phyloP scores from a whole-genome alignment of 2,888 invertebrate species.

The Rhingia campestris region DNA sequence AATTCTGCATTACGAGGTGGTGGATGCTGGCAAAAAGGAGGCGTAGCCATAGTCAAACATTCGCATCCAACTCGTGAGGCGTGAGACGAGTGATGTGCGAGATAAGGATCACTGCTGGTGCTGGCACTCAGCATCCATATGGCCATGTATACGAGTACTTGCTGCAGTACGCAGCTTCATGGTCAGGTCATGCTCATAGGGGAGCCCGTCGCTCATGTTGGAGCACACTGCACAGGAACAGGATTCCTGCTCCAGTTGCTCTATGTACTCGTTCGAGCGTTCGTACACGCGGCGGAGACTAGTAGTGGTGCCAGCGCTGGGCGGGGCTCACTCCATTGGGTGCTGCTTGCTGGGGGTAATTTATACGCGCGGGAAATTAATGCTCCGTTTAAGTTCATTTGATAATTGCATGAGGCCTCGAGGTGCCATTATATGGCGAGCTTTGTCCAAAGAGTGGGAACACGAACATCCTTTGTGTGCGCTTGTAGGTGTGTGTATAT shows the following conservation, averaged over 20 bases:
- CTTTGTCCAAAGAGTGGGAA: constrained; percentile 72
- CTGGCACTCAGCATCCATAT: constrained; percentile 45
- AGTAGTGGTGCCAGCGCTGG: constrained; percentile 55
- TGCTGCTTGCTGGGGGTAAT: constrained; percentile 69
- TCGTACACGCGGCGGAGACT: not conserved
- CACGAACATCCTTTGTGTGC: constrained; percentile 65
- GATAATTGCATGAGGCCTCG: constrained; percentile 83
- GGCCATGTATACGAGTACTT: constrained; percentile 30
- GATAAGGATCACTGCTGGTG: constrained; percentile 68
- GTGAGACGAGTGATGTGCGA: constrained; percentile 67
- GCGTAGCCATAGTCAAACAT: constrained; percentile 75
- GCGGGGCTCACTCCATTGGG: constrained; percentile 67
- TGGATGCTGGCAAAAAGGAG: constrained; percentile 76
- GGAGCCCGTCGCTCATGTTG: constrained; percentile 30
- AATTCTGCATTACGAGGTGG: constrained; percentile 77
- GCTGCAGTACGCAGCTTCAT: constrained; percentile 64
- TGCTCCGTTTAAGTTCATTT: constrained; percentile 82
- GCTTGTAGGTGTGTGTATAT: constrained; percentile 46
- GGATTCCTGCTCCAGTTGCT: constrained; percentile 52
- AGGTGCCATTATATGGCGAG: constrained; percentile 80
- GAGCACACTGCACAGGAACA: constrained; percentile 2
- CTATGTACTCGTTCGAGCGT: constrained; percentile 31
- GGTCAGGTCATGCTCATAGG: constrained; percentile 68
- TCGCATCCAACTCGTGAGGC: constrained; percentile 61
- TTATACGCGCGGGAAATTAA: constrained; percentile 78